A percentile compares a stretch with the other conserved stretches of the same genome.
Evolutionary conservation across 2,113 vertebrate species (phyloP).

Genomic region (Ardeotis arabs): DNA sequence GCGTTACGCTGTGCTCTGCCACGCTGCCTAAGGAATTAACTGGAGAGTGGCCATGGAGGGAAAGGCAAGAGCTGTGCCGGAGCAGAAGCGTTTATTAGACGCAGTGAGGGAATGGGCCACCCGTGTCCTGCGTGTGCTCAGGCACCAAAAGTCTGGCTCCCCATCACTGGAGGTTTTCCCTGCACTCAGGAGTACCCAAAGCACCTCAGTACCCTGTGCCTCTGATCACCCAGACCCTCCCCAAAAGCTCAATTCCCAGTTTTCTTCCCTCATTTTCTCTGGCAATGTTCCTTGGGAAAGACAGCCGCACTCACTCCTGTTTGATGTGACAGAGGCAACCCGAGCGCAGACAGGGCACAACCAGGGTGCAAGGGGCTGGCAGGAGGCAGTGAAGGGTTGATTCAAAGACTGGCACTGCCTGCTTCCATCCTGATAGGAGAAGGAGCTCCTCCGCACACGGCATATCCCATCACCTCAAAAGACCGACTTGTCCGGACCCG

Average conservation of each 20-base stretch:
- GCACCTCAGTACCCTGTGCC: accelerated
- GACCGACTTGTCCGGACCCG: constrained; percentile 51
- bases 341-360: accelerated
- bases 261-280: neutral
- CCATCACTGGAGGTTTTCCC: neutral
- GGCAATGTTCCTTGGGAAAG: neutral
- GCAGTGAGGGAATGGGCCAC: neutral
- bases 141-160: neutral
- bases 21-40: neutral
- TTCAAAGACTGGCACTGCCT: neutral
- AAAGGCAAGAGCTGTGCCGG: neutral
- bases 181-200: neutral
- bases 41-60: neutral
- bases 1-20: neutral
- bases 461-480: neutral
- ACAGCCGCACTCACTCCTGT: neutral
- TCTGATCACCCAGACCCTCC: neutral
- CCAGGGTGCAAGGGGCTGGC: neutral
- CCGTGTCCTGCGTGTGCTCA: neutral
- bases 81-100: neutral
- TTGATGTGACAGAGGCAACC: neutral
- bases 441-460: neutral
- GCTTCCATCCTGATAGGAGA: neutral
- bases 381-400: neutral
- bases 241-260: neutral